Base-by-base conservation (phyloP, 2,797 vertebrate species). In the Sebastes baramenuke region DNA sequence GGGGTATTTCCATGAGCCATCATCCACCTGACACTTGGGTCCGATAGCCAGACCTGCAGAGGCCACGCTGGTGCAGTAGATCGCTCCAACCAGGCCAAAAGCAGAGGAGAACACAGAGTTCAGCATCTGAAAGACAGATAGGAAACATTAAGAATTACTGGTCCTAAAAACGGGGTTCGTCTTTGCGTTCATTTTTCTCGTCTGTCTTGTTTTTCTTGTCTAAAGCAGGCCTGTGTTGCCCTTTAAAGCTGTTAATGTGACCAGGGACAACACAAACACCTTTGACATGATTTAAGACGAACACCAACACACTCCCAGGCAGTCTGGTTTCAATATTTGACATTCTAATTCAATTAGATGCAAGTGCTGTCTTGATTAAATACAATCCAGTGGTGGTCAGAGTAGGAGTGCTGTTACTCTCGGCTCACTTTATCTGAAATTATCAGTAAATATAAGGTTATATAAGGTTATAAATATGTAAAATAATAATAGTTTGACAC, bases 61-160 rank as follows among this genome's bases (percentile, higher is more conserved):
- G 24, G 96, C 76, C 25, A 96, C 95, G 9, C 93, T 91, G 72
- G 75, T 88, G 88, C 94, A 92, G 90, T 96, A 97, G 60, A 93
- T 81, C 0, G 93, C 87, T n/a, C 96, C 96, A 7, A 91, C 8
- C 8, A 95, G 4, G 6, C 96, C 96, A 1, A 97, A 95, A 0
- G 60, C 90, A 24, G 96, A 96, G 1, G 89, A 97, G 77, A 96
- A 95, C 9, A 96, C 95, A 0, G 96, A 96, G 89, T 68, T 96
- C 77, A 96, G 81, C 96, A 96, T 97, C 96, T 97, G 76, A 6
- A 24, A 42, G 59, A 74, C 8, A 78, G 8, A 77, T 1, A 4
- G 18, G n/a, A 30, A 58, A 46, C 1, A 79, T 6, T 14, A 0
- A 24, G 24, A 54, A 22, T 22, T 13, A 52, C 18, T 46, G 7